Percentiles rank a stretch among this genome's conserved stretches.
These are phyloP conservation scores for Yponomeuta plumbellus DNA, from an alignment of 2,888 invertebrate genomes.

Conservation along the genomic window DNA sequence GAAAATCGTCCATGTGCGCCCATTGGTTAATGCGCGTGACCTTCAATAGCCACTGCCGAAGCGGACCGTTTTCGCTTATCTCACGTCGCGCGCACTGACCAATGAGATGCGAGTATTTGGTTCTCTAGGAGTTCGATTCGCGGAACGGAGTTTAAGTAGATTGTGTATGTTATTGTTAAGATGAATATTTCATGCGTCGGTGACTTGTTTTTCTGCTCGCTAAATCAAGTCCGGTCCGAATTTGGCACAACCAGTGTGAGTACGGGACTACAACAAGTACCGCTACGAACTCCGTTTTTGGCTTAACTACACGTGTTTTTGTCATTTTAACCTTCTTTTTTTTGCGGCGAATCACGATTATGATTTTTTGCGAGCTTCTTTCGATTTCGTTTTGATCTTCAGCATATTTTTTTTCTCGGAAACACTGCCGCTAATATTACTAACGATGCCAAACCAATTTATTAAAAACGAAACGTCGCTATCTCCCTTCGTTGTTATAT, in stretches of 20 bases:
- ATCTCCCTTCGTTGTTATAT: too few relatives aligned
- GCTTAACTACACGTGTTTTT: background rate
- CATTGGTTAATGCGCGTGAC: too few relatives aligned
- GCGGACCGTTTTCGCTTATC: too few relatives aligned
- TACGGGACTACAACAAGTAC: slow-evolving; percentile 35
- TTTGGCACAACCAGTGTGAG: slow-evolving; percentile 46
- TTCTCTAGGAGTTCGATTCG: too few relatives aligned
- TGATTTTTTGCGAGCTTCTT: background rate
- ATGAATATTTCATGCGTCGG: background rate
- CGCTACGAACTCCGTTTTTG: slow-evolving; percentile 27
- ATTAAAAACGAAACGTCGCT: too few relatives aligned
- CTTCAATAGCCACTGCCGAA: too few relatives aligned
- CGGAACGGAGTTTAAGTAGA: too few relatives aligned
- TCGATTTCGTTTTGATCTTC: background rate
- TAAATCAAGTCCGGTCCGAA: slow-evolving; percentile 28
- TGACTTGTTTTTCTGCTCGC: background rate
- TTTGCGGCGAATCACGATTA: background rate
- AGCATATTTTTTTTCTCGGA: background rate
- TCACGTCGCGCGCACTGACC: too few relatives aligned
- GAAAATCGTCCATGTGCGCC: too few relatives aligned
- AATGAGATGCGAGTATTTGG: too few relatives aligned
- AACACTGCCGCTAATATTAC: background rate
- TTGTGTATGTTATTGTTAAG: background rate
- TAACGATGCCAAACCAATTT: background rate
- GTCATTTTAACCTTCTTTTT: background rate